These are phyloP conservation scores for Philaenus spumarius DNA, from an alignment of 1,140 invertebrate species.

Conservation along the genomic window DNA sequence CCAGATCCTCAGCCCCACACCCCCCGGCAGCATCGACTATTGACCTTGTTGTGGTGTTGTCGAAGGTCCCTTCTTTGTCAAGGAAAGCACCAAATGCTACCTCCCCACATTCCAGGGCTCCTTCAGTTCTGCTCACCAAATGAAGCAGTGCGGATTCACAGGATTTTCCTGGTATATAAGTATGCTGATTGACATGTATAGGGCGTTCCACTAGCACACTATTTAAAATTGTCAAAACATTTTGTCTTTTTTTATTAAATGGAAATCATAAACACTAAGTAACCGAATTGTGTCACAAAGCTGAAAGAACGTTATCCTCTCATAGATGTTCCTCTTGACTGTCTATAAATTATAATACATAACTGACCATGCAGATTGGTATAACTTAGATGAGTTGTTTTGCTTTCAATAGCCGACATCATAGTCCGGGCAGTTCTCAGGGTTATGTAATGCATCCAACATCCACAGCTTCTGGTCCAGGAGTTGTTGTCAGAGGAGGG, in stretches of 20 bases:
- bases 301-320: too few species aligned
- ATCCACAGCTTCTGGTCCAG: not conserved
- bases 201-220: too few species aligned
- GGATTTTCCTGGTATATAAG: too few species aligned
- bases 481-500: slow-evolving; percentile 6
- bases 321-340: not conserved
- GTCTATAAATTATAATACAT: not conserved
- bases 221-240: not conserved
- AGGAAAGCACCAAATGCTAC: too few species aligned
- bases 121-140: too few species aligned
- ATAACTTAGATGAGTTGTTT: not conserved
- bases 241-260: not conserved
- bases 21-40: too few species aligned
- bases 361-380: not conserved
- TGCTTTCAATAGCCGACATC: slow-evolving; percentile 8
- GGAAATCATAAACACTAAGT: not conserved
- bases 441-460: not conserved
- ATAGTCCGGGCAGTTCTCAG: slow-evolving; percentile 12
- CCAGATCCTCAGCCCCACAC: too few species aligned
- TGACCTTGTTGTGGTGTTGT: too few species aligned
- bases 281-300: not conserved
- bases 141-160: too few species aligned
- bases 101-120: too few species aligned
- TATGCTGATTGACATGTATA: too few species aligned
- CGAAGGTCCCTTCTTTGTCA: too few species aligned